Base-by-base conservation (phyloP, 2,888 invertebrate species). In the Tribolium freemani region DNA sequence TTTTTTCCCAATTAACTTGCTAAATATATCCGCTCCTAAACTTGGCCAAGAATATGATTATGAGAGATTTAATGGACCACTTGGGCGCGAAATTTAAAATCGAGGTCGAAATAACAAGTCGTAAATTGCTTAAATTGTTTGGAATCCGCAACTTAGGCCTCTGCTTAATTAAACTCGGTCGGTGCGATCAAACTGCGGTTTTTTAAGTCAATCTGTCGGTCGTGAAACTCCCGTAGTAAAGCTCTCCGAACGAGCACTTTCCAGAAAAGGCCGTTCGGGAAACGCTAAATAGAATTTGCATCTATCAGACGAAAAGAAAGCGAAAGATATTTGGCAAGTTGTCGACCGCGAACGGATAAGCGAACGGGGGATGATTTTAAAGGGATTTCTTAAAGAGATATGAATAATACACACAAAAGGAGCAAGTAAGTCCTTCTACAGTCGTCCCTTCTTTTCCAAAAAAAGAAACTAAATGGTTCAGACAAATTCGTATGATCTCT, bases 391-490 rank as follows among this genome's bases (percentile, higher is more conserved):
- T 48, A 38, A 38, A 38, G 5, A 45, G 45, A 58, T 58, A 44
- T 58, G 57, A 58, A 44, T 58, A 58, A 58, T 58, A 58, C 57
- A 58, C 57, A 58, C 44, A 58, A 58, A 58, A 45, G 45, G 38
- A 38, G 13, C 56, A 31, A 56, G 56, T 56, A 56, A 56, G 38
- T 56, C 56, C 5, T 30, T 5, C 21, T 51, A 51, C 3, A 20
- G 8, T 21, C 51, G 26, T n/a, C 3, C 38, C 38, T 38, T 38
- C 8, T 38, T 38, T 38, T 3, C n/a, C 3, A 21, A 53, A 53
- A 51, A 53, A 53, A 53, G 26, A n/a, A 26, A 53, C 26, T 48
- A 48, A 48, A 11, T 10, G 13, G 4, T 13, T 48, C 48, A 11
- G 48, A 48, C 48, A 48, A 13, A 16, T 53, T 26, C 31, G 13